phyloP scores from a whole-genome alignment of 2,797 vertebrate genomes.

The Sphenopsis melanotis region DNA sequence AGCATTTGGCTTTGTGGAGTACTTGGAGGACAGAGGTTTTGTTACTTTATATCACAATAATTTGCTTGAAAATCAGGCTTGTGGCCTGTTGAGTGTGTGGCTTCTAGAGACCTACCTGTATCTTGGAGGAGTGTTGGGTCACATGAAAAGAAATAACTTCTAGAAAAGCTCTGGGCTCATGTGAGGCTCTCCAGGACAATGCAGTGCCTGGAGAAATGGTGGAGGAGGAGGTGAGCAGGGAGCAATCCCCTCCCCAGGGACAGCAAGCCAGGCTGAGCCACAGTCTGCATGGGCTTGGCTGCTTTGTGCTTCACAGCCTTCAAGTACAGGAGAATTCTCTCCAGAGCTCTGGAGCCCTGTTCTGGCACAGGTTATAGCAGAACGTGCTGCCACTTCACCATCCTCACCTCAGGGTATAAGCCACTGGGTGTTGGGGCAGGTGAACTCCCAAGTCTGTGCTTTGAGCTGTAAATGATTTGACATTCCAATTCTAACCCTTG shows the following conservation, averaged over 20 bases:
- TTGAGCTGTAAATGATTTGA: not conserved
- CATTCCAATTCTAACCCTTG: not conserved
- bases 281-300: not conserved
- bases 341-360: not conserved
- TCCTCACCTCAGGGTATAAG: accelerated
- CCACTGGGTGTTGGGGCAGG: not conserved
- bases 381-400: not conserved
- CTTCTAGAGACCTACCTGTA: accelerated
- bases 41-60: not conserved
- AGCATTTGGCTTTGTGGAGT: not conserved
- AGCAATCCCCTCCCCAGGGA: not conserved
- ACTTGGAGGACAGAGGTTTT: not conserved
- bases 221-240: not conserved
- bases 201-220: not conserved
- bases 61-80: not conserved
- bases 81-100: accelerated
- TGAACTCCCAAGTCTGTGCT: not conserved
- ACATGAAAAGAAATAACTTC: not conserved
- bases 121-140: not conserved
- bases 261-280: not conserved
- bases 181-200: not conserved
- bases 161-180: accelerated
- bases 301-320: not conserved
- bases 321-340: too few species aligned
- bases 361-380: not conserved